Base-by-base conservation (phyloP, 2,888 invertebrate genomes). In the Athripsodes cinereus region DNA sequence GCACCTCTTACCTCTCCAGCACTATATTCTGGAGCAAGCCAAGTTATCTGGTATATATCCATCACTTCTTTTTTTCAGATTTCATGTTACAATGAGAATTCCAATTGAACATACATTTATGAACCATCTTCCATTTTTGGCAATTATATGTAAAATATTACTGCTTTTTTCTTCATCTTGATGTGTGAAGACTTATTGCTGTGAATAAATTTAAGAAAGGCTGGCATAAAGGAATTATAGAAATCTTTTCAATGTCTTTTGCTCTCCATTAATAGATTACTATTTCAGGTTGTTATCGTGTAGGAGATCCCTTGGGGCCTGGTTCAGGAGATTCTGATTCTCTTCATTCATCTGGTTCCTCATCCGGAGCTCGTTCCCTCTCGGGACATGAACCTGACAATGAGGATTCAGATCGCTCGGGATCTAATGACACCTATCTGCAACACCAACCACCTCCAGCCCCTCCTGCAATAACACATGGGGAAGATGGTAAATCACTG, bases 1-100 rank as follows among this genome's bases (percentile, higher is more conserved):
- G 65, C 91, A 92, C 70, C 74, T 92, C 62, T 72, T 92, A 68
- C 92, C 92, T 10, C 74, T 93, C 62, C 92, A 92, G 72, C 90
- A 92, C 73, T 93, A 92, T 69, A 88, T 93, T 66, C 81, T 93
- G 67, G 92, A 92, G 69, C 93, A 93, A 74, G 89, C 89, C 0
- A 88, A 89, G 68, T 73, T 87, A 49, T 85, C 86, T 60, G 85
- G 86, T 84, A 65, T 31, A n/a, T 26, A 26, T 6, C 26, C 10
- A 26, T 40, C 13, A 13, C 40, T 8, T 40, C 40, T 8, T n/a
- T n/a, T n/a, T n/a, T n/a, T 26, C 26, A 26, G 10, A 26, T 26
- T 26, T 6, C 26, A 26, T 26, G n/a, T n/a, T n/a, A n/a, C n/a
- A n/a, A n/a, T n/a, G n/a, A n/a, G n/a, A n/a, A n/a, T n/a, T n/a